Conservation (phyloP, 1,140 invertebrate genomes). For the Trachelipus rathkii region DNA sequence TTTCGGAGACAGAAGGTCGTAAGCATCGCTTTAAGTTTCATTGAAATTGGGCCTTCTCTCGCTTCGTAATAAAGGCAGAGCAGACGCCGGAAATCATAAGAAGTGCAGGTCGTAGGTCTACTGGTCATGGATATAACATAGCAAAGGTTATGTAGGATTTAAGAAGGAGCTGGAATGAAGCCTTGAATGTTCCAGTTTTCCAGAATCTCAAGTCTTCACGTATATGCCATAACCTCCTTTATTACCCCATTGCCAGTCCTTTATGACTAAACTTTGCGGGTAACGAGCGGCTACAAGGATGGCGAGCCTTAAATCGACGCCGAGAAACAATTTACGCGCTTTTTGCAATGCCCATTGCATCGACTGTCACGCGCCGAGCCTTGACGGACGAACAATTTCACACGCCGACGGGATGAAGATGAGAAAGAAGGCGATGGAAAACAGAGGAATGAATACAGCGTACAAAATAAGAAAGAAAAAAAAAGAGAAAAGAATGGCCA, state of each 20-base stretch:
- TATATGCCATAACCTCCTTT: slow-evolving; percentile 47
- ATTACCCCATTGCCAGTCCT: slow-evolving; percentile 46
- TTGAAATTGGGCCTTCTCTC: slow-evolving; percentile 34
- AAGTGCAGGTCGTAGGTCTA: slow-evolving; percentile 34
- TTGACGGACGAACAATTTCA: slow-evolving; percentile 23
- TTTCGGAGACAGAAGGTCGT: slow-evolving; percentile 33
- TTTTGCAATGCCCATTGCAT: slow-evolving; percentile 43
- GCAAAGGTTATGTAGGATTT: slow-evolving; percentile 46
- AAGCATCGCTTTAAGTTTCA: slow-evolving; percentile 22
- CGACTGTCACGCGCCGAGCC: slow-evolving; percentile 35
- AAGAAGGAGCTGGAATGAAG: slow-evolving; percentile 46
- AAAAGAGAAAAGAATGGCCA: not conserved
- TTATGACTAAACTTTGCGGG: slow-evolving; percentile 47
- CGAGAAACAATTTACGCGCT: slow-evolving; percentile 45
- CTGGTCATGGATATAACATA: slow-evolving; percentile 44
- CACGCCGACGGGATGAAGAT: not conserved
- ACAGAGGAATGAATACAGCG: slow-evolving; percentile 1
- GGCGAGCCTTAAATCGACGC: slow-evolving; percentile 44
- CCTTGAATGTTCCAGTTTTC: slow-evolving; percentile 46
- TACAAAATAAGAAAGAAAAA: not conserved
- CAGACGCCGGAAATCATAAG: slow-evolving; percentile 28
- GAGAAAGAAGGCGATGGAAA: not conserved
- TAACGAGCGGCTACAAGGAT: slow-evolving; percentile 46
- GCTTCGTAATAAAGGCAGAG: slow-evolving; percentile 33
- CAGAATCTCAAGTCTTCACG: slow-evolving; percentile 46